Base-by-base conservation (phyloP, 2,888 invertebrate genomes). In the Stenoptilia bipunctidactyla region DNA sequence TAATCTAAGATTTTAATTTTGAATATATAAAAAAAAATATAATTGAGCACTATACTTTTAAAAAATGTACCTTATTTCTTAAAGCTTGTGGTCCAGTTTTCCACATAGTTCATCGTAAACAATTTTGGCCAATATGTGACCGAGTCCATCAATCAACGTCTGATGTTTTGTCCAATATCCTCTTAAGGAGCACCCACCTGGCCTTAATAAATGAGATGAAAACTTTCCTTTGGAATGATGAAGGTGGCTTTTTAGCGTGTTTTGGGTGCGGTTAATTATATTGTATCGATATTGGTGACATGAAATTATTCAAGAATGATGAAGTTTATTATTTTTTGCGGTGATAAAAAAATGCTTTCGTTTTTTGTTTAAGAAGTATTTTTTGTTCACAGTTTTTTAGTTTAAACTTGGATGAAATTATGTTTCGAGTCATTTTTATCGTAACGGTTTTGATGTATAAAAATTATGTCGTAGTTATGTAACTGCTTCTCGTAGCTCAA, bases 81-180 rank as follows among this genome's bases (percentile, higher is more conserved):
- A 20, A 20, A 8, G 4, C 3, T 5, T 20, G 20, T 5, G 8
- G 20, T 20, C 8, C 20, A 20, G 20, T 20, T 20, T 20, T 20
- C 4, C 8, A 20, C n/a, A 20, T 3, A 20, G 4, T 20, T 20
- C 8, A 20, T 3, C 8, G 20, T 20, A 20, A 20, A 20, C 20
- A 20, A 8, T 20, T 20, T 44, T n/a, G 30, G n/a, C 43, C 38
- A 41, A 35, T 38, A 36, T 42, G 58, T 58, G 60, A 58, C 58
- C 55, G 49, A 36, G 39, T 44, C 46, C 57, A 74, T 74, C 70
- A 56, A 73, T 73, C 74, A 73, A 63, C 46, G 71, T 67, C 13
- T 34, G 41, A 40, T 46, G 48, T 60, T 64, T 65, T 69, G 63
- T 66, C 65, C 65, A 61, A 64, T 66, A 62, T 59, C 65, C 65